These are phyloP conservation scores for Ptyas mucosa DNA, from an alignment of 2,113 vertebrate species.

Conservation along the genomic window DNA sequence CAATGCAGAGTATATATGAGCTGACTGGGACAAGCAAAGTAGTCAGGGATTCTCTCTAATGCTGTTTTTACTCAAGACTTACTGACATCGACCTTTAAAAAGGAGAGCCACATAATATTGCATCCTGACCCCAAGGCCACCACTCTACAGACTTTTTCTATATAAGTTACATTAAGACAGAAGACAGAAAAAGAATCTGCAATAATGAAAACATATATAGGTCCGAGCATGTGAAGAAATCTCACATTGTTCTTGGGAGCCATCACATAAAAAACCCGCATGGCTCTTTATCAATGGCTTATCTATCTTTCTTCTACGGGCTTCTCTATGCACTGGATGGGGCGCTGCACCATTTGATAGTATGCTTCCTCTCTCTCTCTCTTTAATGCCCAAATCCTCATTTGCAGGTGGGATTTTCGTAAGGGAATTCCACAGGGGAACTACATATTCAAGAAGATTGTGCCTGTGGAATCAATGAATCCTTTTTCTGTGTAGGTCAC, in stretches of 20 bases:
- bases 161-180: background rate
- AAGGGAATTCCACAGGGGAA: background rate
- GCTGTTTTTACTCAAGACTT: background rate
- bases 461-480: background rate
- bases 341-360: background rate
- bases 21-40: background rate
- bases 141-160: background rate
- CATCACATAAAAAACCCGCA: background rate
- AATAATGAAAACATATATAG: background rate
- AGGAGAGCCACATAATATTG: background rate
- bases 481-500: background rate
- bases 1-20: background rate
- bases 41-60: background rate
- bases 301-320: background rate
- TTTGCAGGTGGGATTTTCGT: background rate
- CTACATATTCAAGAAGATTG: background rate
- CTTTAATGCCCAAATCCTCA: background rate
- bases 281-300: background rate
- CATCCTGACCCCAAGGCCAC: background rate
- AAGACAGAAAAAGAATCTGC: background rate
- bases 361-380: background rate
- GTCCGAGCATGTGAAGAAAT: too few species aligned
- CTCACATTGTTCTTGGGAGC: background rate
- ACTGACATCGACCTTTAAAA: background rate
- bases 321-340: background rate